Evolutionary conservation across 2,888 invertebrate genomes (phyloP), one percentile per base, ranked within the genome.

Genomic region (Augiades crinisus): DNA sequence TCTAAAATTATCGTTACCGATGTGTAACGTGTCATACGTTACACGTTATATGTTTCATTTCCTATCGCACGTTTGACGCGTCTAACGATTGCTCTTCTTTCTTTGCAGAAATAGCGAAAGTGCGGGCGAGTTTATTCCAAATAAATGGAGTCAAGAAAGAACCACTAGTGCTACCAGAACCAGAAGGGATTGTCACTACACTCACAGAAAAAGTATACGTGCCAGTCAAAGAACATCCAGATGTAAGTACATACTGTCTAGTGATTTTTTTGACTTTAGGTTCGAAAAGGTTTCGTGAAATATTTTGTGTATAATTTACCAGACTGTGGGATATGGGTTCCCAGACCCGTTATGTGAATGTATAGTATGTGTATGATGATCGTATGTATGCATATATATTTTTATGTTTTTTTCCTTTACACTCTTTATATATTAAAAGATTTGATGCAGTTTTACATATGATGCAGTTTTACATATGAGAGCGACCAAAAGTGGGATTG

Each of bases 161-260:
- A 82, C 97, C 98, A 53, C 92, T 98, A 67, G 91, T 95, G 68
- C 91, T 98, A 80, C 98, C 98, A 78, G 98, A 98, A 75, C 92
- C 96, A 58, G 95, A 96, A 70, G 98, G 98, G 63, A 93, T 95
- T 75, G 93, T 96, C 76, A 95, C 96, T 70, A 96, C 97, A 76
- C 93, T 98, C 78, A 97, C 98, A 91, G 99, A 99, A 92, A 99
- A 99, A 94, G 97, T 99, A 76, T 99, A 98, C 91, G 99, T 99
- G 81, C 99, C 99, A 81, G 98, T 98, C 73, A 99, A 99, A 93
- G 99, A 99, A 90, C 98, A 99, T 91, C 99, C 99, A 92, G 99
- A 99, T 91, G 99, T 99, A 92, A 98, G 98, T 96, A 72, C 7
- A 19, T 19, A 5, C 5, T 19, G 27, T 31, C 10, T 6, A 31